phyloP scores from a whole-genome alignment of 2,888 invertebrate species.

The Drosophila kokeensis region DNA sequence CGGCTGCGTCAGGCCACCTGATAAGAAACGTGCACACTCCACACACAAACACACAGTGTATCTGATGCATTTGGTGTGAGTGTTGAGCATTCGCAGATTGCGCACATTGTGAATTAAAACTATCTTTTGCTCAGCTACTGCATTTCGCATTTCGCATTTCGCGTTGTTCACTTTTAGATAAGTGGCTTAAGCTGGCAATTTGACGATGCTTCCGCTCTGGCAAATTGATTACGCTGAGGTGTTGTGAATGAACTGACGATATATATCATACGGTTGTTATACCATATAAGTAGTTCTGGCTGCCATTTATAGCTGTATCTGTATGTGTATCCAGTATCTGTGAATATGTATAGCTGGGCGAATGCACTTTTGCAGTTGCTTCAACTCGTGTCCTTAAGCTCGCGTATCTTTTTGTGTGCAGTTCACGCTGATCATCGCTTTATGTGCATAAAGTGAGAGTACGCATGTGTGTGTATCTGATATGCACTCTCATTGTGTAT shows the following conservation, averaged over 20 bases:
- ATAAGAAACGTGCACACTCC: conserved; percentile 49
- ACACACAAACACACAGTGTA: conserved; percentile 8
- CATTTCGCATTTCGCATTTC: conserved; percentile 1
- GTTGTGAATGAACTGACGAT: conserved; percentile 33
- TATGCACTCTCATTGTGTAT: conserved; percentile 51
- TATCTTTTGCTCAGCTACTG: conserved; percentile 44
- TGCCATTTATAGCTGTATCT: conserved; percentile 10
- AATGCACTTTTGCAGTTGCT: conserved; percentile 71
- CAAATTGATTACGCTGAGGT: conserved; percentile 23
- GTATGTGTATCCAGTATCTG: conserved; percentile 5
- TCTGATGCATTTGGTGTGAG: conserved; percentile 21
- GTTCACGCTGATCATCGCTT: conserved; percentile 7
- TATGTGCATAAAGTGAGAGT: conserved; percentile 7
- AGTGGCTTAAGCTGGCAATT: conserved; percentile 26
- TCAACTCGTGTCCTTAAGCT: conserved; percentile 82
- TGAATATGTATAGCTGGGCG: conserved; percentile 32
- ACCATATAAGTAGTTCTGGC: background rate
- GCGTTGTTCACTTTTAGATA: conserved; percentile 40
- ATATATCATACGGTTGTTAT: conserved; percentile 7
- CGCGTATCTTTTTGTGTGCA: conserved; percentile 35
- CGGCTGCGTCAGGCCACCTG: conserved; percentile 67
- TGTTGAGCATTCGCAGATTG: conserved; percentile 27
- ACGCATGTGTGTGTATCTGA: conserved; percentile 35
- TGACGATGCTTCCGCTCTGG: conserved; percentile 38
- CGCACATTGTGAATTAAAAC: conserved; percentile 57